A percentile compares a stretch with the other conserved stretches of the same genome.
phyloP scores from a whole-genome alignment of 2,888 invertebrate genomes.

The Dione vanillae region DNA sequence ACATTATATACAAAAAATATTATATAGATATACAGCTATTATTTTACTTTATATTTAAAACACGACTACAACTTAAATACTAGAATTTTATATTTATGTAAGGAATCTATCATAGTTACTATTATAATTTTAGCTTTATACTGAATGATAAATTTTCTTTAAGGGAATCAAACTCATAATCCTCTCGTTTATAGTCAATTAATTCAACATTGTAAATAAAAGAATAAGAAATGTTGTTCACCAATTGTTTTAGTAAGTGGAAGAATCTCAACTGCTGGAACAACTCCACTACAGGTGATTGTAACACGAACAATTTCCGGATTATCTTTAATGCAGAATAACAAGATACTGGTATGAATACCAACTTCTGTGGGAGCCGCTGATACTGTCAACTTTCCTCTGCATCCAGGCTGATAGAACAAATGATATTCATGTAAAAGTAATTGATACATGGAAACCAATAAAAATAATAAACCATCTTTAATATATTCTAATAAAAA shows the following conservation, averaged over 20 bases:
- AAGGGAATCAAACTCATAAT: no score
- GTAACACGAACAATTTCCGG: slow-evolving; percentile 81
- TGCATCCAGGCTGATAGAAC: slow-evolving; percentile 67
- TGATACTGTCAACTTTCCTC: slow-evolving; percentile 65
- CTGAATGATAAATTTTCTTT: no score
- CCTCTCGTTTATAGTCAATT: no score
- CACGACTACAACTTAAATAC: no score
- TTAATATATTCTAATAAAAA: neutral
- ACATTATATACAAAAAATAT: no score
- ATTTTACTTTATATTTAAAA: no score
- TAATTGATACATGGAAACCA: neutral
- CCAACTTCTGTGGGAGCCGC: slow-evolving; percentile 73
- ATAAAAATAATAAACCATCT: neutral
- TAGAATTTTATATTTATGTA: no score
- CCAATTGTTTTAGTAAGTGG: slow-evolving; percentile 72
- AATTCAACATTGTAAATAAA: neutral
- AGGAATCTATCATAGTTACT: no score
- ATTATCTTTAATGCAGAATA: slow-evolving; percentile 83
- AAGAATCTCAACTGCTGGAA: slow-evolving; percentile 78
- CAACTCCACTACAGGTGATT: slow-evolving; percentile 79
- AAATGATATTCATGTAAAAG: neutral
- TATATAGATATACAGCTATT: no score
- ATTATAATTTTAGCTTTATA: no score
- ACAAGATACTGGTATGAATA: slow-evolving; percentile 59
- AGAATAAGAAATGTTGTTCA: slow-evolving; percentile 47